These are phyloP conservation scores for Bradysia coprophila DNA, from an alignment of 1,140 invertebrate genomes.

Conservation along the genomic window DNA sequence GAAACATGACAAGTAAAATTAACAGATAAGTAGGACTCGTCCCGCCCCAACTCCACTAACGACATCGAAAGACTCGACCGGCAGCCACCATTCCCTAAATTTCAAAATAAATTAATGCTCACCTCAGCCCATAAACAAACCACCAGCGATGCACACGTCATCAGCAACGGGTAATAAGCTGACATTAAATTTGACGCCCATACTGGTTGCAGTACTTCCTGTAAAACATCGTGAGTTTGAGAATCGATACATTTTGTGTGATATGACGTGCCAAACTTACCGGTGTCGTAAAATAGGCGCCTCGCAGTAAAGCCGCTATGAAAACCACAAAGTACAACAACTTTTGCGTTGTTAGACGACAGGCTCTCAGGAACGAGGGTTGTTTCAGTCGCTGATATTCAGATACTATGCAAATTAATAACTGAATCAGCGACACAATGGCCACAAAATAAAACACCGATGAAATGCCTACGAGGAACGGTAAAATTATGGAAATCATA, in stretches of 20 bases:
- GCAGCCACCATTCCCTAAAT: no score
- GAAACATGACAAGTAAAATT: no score
- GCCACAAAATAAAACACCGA: conserved; percentile 66
- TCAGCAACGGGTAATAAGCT: conserved; percentile 76
- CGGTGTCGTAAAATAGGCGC: conserved; percentile 77
- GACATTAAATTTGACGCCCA: conserved; percentile 73
- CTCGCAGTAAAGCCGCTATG: conserved; percentile 63
- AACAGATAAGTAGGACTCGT: no score
- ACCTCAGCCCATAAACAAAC: conserved; percentile 94
- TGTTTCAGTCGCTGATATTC: conserved; percentile 72
- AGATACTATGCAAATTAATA: conserved; percentile 62
- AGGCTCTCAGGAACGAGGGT: conserved; percentile 58
- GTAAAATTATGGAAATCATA: conserved; percentile 19
- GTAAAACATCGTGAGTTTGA: conserved; percentile 13
- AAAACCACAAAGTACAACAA: conserved; percentile 78
- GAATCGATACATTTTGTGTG: background rate
- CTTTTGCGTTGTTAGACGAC: conserved; percentile 79
- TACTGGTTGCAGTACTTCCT: conserved; percentile 59
- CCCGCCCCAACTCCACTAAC: no score
- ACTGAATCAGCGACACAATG: conserved; percentile 68
- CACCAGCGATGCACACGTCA: conserved; percentile 77
- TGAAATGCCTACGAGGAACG: conserved; percentile 54
- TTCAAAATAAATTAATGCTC: no score
- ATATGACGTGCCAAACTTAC: conserved; percentile 31
- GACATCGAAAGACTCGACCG: no score